Evolutionary conservation across 2,797 vertebrate species (phyloP).

Genomic region (Sebastes hubbsi): DNA sequence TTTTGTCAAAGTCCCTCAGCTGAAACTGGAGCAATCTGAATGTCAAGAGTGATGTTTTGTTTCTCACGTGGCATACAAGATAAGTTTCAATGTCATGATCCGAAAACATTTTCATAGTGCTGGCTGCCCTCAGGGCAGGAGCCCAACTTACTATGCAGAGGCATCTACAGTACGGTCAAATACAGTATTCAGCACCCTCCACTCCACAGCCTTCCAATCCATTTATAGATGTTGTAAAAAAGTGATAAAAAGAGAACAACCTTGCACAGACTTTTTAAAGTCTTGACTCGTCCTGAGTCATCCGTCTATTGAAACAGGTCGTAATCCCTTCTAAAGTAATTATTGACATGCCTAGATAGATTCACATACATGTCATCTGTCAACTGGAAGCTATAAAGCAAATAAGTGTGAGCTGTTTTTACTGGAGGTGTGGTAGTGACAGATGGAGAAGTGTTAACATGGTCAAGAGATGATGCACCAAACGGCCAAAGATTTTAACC

Average conservation of each 20-base stretch:
- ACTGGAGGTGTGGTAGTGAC: slow-evolving; percentile 6
- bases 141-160: not conserved
- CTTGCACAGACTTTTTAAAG: not conserved
- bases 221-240: slow-evolving; percentile 4
- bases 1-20: not conserved
- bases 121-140: not conserved
- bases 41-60: slow-evolving; percentile 4
- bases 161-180: not conserved
- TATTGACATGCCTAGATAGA: not conserved
- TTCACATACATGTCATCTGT: slow-evolving; percentile 2
- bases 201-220: not conserved
- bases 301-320: not conserved
- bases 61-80: not conserved
- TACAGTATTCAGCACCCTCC: not conserved
- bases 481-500: not conserved
- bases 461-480: not conserved
- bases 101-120: not conserved
- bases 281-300: slow-evolving; percentile 4
- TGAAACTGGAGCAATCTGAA: not conserved
- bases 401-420: slow-evolving; percentile 3
- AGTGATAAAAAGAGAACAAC: not conserved
- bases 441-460: slow-evolving; percentile 30
- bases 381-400: slow-evolving; percentile 11
- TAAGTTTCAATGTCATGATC: slow-evolving; percentile 22
- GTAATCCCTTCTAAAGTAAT: not conserved